Conservation (phyloP, 1,140 invertebrate species). For the Neodiprion fabricii region DNA sequence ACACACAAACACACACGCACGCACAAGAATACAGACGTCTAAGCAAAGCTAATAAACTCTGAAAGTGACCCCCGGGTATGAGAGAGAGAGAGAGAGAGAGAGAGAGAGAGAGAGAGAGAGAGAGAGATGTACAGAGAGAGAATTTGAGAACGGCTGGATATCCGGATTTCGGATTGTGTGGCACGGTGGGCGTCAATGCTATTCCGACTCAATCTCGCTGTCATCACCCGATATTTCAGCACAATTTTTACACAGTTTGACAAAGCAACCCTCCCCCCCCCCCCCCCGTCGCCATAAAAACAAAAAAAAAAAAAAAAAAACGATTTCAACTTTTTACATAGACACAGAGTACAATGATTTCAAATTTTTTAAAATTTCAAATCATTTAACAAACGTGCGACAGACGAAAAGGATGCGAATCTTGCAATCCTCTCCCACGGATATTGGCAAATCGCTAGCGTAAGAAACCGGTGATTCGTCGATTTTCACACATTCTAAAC, state of each 20-base stretch:
- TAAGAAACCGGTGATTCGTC: too few relatives aligned
- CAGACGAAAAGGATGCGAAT: too few relatives aligned
- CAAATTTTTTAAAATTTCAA: too few relatives aligned
- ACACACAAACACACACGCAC: too few relatives aligned
- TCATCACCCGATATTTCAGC: background rate
- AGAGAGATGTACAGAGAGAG: conserved; percentile 10
- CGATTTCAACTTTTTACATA: background rate
- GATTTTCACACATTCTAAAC: too few relatives aligned
- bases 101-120: conserved; percentile 10
- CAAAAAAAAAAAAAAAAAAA: conserved; percentile 1
- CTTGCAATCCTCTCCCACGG: too few relatives aligned
- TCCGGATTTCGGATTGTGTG: background rate
- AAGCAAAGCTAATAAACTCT: conserved; percentile 1
- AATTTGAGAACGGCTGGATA: conserved; percentile 6
- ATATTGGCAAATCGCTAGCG: too few relatives aligned
- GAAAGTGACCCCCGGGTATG: background rate
- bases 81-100: conserved; percentile 7
- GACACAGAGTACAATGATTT: too few relatives aligned
- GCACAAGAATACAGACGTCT: background rate
- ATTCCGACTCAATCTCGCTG: background rate
- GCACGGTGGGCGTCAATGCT: background rate
- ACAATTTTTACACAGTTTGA: too few relatives aligned
- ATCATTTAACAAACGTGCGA: too few relatives aligned
- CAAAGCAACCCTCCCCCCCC: background rate
- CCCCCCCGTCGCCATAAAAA: background rate